Percentiles rank a stretch among this genome's conserved stretches.
phyloP scores from a whole-genome alignment of 2,888 invertebrate genomes.

The Apoda limacodes region DNA sequence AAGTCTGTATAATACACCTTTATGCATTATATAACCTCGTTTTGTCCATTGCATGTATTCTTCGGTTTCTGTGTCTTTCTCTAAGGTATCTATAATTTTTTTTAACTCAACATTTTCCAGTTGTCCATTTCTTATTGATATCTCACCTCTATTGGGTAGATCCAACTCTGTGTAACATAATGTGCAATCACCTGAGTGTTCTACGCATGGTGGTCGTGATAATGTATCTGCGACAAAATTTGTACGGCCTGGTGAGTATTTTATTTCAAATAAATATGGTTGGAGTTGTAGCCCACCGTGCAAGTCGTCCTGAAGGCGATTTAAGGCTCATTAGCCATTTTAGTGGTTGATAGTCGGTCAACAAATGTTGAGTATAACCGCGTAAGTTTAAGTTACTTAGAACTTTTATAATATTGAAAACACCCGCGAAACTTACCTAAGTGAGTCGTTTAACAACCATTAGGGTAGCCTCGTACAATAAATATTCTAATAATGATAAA shows the following conservation, averaged over 20 bases:
- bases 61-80: conserved; percentile 1
- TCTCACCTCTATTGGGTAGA: not conserved
- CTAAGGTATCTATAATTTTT: conserved; percentile 9
- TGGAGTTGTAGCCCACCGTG: conserved; percentile 17
- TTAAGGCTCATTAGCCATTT: conserved; percentile 14
- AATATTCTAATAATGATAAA: too few species aligned
- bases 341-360: conserved; percentile 17
- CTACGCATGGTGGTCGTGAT: conserved; percentile 13
- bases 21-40: not conserved
- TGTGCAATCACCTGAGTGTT: conserved; percentile 1
- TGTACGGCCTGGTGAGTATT: conserved; percentile 14
- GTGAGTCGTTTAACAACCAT: too few species aligned
- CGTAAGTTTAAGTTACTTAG: too few species aligned
- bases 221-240: conserved; percentile 18
- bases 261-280: conserved; percentile 11
- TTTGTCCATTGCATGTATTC: not conserved
- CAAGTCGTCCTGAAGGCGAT: conserved; percentile 15
- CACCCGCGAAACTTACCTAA: too few species aligned
- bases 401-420: too few species aligned
- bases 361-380: too few species aligned
- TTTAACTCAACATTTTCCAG: conserved; percentile 7
- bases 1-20: not conserved
- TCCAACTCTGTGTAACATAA: not conserved
- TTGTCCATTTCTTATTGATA: conserved; percentile 8
- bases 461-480: too few species aligned